Evolutionary conservation across 2,113 vertebrate genomes (phyloP).

Genomic region (Rhizomys pruinosus): DNA sequence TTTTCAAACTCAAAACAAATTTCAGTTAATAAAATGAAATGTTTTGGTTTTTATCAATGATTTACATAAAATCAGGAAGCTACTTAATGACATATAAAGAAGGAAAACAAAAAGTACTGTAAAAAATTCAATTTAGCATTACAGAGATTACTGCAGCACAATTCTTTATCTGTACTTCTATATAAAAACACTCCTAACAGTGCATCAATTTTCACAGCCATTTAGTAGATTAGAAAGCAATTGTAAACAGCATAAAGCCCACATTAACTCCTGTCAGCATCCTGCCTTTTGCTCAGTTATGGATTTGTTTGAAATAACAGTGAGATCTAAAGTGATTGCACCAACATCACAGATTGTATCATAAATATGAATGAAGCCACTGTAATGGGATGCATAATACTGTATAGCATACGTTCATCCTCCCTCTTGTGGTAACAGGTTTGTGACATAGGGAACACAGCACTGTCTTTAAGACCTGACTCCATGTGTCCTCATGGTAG

Average conservation of each 20-base stretch:
- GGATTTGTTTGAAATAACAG: slow-evolving; percentile 88
- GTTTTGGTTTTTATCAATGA: slow-evolving; percentile 79
- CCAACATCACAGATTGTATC: slow-evolving; percentile 85
- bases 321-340: slow-evolving; percentile 85
- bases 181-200: slow-evolving; percentile 87
- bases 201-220: slow-evolving; percentile 90
- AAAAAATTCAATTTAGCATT: slow-evolving; percentile 87
- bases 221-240: slow-evolving; percentile 92
- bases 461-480: slow-evolving; percentile 76
- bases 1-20: slow-evolving; percentile 66
- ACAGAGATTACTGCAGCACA: slow-evolving; percentile 82
- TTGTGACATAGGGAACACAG: slow-evolving; percentile 79
- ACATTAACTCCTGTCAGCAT: slow-evolving; percentile 90
- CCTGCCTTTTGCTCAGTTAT: slow-evolving; percentile 87
- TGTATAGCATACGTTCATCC: slow-evolving; percentile 72
- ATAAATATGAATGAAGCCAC: slow-evolving; percentile 88
- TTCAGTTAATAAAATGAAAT: slow-evolving; percentile 79
- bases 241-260: slow-evolving; percentile 89
- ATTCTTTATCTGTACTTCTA: slow-evolving; percentile 84
- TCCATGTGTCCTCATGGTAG: slow-evolving; percentile 69
- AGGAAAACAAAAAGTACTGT: slow-evolving; percentile 77
- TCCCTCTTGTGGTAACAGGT: slow-evolving; percentile 74
- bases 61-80: slow-evolving; percentile 76
- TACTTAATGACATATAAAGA: slow-evolving; percentile 80
- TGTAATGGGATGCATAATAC: slow-evolving; percentile 78